phyloP scores from a whole-genome alignment of 1,140 invertebrate species.

The Linepithema humile region DNA sequence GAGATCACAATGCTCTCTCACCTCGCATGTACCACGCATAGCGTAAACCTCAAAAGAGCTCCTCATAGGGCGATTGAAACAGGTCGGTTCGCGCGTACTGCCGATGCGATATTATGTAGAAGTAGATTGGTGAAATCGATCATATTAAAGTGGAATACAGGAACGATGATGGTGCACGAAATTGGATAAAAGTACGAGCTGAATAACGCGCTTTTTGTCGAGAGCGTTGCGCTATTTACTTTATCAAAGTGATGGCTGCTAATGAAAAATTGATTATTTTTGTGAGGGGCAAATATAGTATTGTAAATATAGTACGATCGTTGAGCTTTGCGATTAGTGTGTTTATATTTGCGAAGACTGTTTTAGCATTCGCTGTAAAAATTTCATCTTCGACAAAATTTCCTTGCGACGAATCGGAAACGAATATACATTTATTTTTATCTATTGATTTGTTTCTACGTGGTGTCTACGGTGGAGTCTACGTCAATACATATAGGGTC shows the following conservation, averaged over 20 bases:
- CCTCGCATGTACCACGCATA: conserved; percentile 44
- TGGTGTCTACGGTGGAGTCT: neutral
- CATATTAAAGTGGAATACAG: neutral
- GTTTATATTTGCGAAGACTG: neutral
- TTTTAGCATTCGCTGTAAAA: neutral
- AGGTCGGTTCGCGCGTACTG: neutral
- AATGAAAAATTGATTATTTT: neutral
- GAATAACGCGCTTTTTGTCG: neutral
- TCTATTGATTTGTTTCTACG: neutral
- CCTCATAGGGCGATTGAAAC: conserved; percentile 34
- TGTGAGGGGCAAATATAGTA: neutral
- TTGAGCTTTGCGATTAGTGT: neutral
- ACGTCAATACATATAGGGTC: neutral
- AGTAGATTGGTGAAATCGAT: neutral
- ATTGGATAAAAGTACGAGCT: neutral
- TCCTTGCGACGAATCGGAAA: neutral
- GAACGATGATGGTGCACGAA: neutral
- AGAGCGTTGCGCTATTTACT: neutral
- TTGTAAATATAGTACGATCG: too few species aligned
- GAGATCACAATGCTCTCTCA: conserved; percentile 74
- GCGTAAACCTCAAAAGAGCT: conserved; percentile 47
- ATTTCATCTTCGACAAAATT: neutral
- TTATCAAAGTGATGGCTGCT: neutral
- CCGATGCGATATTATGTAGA: conserved; percentile 5
- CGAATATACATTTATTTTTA: neutral